Conservation (phyloP, 2,888 invertebrate species). For the Euspilapteryx auroguttella region DNA sequence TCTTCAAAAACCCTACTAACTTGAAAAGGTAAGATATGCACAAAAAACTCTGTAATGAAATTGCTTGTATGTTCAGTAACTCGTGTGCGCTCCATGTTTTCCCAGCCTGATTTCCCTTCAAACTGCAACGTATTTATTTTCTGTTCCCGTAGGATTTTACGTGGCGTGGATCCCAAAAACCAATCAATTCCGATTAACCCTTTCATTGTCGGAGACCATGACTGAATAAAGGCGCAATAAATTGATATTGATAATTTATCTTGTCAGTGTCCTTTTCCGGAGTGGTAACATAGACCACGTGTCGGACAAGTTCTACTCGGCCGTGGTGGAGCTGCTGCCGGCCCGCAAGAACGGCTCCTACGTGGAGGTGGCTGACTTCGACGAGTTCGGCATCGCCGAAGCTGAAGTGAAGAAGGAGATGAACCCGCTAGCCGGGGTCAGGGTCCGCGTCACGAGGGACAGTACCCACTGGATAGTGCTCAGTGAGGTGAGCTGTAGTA, state of each 20-base stretch:
- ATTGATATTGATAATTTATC: neutral
- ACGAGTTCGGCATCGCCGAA: slow-evolving; percentile 79
- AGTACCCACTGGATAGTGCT: slow-evolving; percentile 90
- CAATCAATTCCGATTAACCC: neutral
- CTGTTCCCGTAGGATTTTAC: no score
- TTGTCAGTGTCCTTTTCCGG: slow-evolving; percentile 74
- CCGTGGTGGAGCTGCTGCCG: slow-evolving; percentile 80
- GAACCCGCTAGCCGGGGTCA: slow-evolving; percentile 70
- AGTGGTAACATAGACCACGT: slow-evolving; percentile 91
- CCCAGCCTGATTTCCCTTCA: no score
- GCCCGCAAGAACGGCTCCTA: slow-evolving; percentile 65
- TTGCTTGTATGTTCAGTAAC: no score
- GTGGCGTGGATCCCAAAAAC: no score
- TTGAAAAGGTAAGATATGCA: slow-evolving; percentile 70
- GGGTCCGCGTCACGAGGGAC: slow-evolving; percentile 77
- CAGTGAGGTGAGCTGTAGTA: slow-evolving; percentile 88
- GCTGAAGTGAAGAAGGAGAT: slow-evolving; percentile 69
- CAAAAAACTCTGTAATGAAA: neutral
- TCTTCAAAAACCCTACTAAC: slow-evolving; percentile 71
- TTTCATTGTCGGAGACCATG: neutral
- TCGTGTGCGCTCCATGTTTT: no score
- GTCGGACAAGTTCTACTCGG: slow-evolving; percentile 84
- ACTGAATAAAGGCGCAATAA: neutral
- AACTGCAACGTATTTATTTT: no score
- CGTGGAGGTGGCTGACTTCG: slow-evolving; percentile 73